Percentiles rank a stretch among this genome's conserved stretches.
Conservation (phyloP, 2,113 vertebrate species). For the Caranx ignobilis region DNA sequence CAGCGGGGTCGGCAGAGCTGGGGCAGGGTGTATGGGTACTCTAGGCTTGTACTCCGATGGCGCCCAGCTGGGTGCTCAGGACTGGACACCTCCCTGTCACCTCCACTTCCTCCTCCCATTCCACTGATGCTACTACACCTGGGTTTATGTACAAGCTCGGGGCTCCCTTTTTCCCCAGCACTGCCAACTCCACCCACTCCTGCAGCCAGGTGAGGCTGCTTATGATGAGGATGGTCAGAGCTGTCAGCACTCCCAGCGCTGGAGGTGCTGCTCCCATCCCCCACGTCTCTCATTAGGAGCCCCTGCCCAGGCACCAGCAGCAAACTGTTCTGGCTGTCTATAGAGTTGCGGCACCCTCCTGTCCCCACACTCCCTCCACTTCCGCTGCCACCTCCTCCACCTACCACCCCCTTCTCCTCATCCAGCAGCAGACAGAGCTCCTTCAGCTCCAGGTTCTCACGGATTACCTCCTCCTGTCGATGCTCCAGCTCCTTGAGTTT, state of each 20-base stretch:
- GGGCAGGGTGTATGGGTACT: slow-evolving; percentile 87
- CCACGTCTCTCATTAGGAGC: slow-evolving; percentile 90
- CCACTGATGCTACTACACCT: slow-evolving; percentile 82
- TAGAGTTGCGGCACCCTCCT: slow-evolving; percentile 92
- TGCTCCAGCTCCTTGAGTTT: slow-evolving; percentile 95
- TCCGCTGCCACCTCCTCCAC: slow-evolving; percentile 48
- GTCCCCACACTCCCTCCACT: slow-evolving; percentile 49
- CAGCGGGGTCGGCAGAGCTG: slow-evolving; percentile 83
- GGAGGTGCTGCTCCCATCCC: slow-evolving; percentile 96
- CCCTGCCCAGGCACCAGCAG: slow-evolving; percentile 84
- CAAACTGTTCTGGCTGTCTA: slow-evolving; percentile 95
- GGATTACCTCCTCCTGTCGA: slow-evolving; percentile 94
- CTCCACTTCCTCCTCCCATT: slow-evolving; percentile 57
- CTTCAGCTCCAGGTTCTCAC: slow-evolving; percentile 95
- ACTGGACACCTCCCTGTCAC: slow-evolving; percentile 82
- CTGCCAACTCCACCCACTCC: slow-evolving; percentile 64
- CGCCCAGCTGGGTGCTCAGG: slow-evolving; percentile 88
- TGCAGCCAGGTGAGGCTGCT: slow-evolving; percentile 89
- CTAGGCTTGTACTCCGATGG: slow-evolving; percentile 90
- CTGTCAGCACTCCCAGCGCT: slow-evolving; percentile 95
- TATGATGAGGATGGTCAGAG: slow-evolving; percentile 90
- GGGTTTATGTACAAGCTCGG: slow-evolving; percentile 90
- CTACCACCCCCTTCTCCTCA: slow-evolving; percentile 88
- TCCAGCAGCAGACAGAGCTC: slow-evolving; percentile 95
- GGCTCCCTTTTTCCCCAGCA: slow-evolving; percentile 84